These are phyloP conservation scores for Ophiothrix spiculata DNA, from an alignment of 35 echinoderm and acorn worm genomes.

Conservation along the genomic window DNA sequence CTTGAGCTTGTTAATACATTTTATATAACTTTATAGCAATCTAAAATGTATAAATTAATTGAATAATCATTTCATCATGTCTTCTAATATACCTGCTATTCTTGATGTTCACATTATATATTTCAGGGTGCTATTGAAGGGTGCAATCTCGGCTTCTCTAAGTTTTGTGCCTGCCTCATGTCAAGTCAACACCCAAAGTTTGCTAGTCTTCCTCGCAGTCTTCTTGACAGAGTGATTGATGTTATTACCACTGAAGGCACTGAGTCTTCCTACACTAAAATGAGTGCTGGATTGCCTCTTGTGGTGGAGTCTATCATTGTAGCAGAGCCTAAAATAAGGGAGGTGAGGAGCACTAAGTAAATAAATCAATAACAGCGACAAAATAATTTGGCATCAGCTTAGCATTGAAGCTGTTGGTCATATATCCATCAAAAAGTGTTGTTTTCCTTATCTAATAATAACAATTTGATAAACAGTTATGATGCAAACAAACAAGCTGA, in stretches of 20 bases:
- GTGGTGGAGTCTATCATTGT: conserved; percentile 78
- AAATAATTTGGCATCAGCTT: no score
- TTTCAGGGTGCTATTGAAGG: conserved; percentile 81
- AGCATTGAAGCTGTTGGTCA: no score
- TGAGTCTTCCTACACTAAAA: conserved; percentile 78
- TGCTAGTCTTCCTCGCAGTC: conserved; percentile 33
- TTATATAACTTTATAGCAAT: not conserved
- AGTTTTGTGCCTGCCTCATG: conserved; percentile 62
- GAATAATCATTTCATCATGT: no score
- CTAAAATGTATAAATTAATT: not conserved
- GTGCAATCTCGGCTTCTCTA: conserved; percentile 64
- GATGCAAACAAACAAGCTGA: no score
- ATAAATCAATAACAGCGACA: no score
- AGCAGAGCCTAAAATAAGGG: conserved; percentile 75
- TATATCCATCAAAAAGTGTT: no score
- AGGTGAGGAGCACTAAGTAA: no score
- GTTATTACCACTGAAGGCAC: conserved; percentile 44
- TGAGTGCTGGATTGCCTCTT: conserved; percentile 84
- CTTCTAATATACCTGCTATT: no score
- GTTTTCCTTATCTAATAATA: no score
- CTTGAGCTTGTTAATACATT: not conserved
- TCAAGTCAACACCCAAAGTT: conserved; percentile 55
- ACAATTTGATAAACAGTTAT: no score
- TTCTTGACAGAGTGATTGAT: conserved; percentile 48
- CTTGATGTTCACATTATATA: not conserved